Conservation (phyloP, 2,888 invertebrate genomes). For the Andrena minutula region DNA sequence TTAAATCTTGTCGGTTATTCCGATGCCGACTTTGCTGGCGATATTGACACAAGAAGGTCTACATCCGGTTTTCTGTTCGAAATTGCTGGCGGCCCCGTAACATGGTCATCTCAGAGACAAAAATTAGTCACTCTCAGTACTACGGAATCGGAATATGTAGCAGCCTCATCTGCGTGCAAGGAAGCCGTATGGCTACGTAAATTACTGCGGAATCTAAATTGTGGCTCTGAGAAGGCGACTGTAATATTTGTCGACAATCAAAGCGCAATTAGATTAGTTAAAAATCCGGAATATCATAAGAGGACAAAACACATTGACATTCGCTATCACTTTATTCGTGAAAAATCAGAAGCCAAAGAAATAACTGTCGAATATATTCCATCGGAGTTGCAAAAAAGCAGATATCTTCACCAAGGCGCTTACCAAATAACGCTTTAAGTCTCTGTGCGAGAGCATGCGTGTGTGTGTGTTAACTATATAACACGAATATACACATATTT, state of each 20-base stretch:
- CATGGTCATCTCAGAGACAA: neutral
- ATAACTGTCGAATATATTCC: no score
- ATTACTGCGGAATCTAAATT: neutral
- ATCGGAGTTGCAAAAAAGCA: neutral
- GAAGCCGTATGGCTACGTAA: neutral
- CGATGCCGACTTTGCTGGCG: neutral
- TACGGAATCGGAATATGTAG: neutral
- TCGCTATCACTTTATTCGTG: neutral
- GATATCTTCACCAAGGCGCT: neutral
- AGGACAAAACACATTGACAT: neutral
- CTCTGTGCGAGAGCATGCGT: no score
- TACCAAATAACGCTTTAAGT: no score
- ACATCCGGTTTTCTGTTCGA: neutral
- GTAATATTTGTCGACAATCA: neutral
- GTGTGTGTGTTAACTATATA: no score
- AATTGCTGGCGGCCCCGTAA: neutral
- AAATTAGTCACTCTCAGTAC: neutral
- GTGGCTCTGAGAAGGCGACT: neutral
- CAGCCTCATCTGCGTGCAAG: neutral
- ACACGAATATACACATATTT: no score
- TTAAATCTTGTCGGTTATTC: neutral
- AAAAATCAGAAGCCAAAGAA: neutral
- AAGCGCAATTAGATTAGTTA: neutral
- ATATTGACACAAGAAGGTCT: neutral
- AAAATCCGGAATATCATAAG: neutral